Base-by-base conservation (phyloP, 2,797 vertebrate species). In the Sebastes aleutianus region DNA sequence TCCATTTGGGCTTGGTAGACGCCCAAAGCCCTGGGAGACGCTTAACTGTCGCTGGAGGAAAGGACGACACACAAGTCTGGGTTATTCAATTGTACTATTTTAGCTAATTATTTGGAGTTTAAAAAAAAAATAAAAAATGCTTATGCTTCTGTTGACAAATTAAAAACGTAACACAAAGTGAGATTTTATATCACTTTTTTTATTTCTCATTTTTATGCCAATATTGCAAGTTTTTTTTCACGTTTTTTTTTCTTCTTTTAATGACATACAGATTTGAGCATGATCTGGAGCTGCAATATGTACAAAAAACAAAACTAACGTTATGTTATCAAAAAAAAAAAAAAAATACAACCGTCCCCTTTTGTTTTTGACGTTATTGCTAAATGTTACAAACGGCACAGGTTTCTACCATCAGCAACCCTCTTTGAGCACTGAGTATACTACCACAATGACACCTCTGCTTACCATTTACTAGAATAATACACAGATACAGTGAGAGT, bases 351-450 rank as follows among this genome's bases (percentile, higher is more conserved):
- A 96, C 89, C 95, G 94, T 96, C 97, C 96, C 95, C 84, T 96
- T 96, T 96, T 93, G 14, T 83, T 96, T 93, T 97, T 97, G 97
- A 98, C 94, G 94, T 98, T 99, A 99, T 99, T 99, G 98, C 98
- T 99, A 98, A 97, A 97, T 97, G 96, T 98, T 97, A 98, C 96
- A 97, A 98, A 97, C 96, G 95, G 97, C 96, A 97, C 96, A 96
- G 95, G 96, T 94, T 96, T 97, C 96, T 96, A 98, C 96, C 95
- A 95, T 96, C 96, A 96, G 93, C 90, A 96, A 96, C 96, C 96
- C 95, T 96, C 95, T 96, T 96, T 95, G 96, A 96, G 96, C 96
- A 97, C 97, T 96, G 96, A 97, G 92, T 92, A 91, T 88, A 95
- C 95, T 96, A 96, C 94, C 93, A 95, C 94, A 94, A 92, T 88